Percentiles rank a stretch among this genome's conserved stretches.
Evolutionary conservation across 1,140 invertebrate genomes (phyloP).

Genomic region (Diorhabda carinulata): DNA sequence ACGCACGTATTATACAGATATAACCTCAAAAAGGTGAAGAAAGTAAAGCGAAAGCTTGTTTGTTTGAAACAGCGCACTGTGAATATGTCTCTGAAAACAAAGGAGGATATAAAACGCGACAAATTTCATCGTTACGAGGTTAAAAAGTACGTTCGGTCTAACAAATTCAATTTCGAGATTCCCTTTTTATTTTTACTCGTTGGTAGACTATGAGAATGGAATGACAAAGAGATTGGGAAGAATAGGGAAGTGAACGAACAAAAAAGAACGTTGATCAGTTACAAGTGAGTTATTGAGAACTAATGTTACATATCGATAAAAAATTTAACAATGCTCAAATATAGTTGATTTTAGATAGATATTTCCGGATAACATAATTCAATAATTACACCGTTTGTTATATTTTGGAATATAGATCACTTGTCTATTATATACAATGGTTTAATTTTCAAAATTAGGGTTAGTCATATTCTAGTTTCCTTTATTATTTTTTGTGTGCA

Average conservation of each 20-base stretch:
- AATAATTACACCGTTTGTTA: no score
- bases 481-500: no score
- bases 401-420: no score
- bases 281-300: not conserved
- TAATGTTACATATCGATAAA: not conserved
- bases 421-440: no score
- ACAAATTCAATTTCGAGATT: slow-evolving; percentile 1
- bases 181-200: slow-evolving; percentile 1
- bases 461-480: no score
- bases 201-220: not conserved
- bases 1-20: not conserved
- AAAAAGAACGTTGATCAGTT: not conserved
- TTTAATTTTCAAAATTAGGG: no score
- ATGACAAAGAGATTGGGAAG: not conserved
- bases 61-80: slow-evolving; percentile 1
- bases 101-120: not conserved
- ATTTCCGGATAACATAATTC: no score
- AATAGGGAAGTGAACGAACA: not conserved
- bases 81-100: not conserved
- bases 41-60: not conserved
- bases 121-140: not conserved
- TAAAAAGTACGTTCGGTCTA: slow-evolving; percentile 1
- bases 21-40: not conserved
- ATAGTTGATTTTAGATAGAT: no score
- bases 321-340: not conserved